Evolutionary conservation across 1,140 invertebrate genomes (phyloP).

Genomic region (Choristoneura fumiferana): DNA sequence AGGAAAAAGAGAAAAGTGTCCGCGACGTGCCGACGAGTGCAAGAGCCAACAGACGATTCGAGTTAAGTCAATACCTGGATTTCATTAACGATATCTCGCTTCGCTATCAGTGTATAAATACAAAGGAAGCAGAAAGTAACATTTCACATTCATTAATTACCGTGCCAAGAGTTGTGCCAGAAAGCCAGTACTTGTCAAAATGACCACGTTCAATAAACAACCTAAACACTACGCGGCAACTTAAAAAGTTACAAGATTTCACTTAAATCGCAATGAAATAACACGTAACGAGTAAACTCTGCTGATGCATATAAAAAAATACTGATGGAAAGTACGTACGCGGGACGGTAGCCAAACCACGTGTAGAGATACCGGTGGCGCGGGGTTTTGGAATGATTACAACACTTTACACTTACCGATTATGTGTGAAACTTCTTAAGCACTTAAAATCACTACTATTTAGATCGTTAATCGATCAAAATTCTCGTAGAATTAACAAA

Average conservation of each 20-base stretch:
- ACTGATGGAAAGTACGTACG: constrained; percentile 52
- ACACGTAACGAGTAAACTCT: constrained; percentile 30
- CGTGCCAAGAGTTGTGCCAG: constrained; percentile 51
- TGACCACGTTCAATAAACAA: constrained; percentile 71
- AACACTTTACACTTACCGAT: constrained; percentile 68
- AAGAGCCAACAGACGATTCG: neutral
- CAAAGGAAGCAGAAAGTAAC: constrained; percentile 18
- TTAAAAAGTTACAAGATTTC: constrained; percentile 36
- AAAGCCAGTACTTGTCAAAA: constrained; percentile 56
- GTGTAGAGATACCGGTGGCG: constrained; percentile 72
- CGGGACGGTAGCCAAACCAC: constrained; percentile 65
- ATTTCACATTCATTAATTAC: constrained; percentile 46
- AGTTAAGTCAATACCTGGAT: constrained; percentile 7
- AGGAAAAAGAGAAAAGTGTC: constrained; percentile 31
- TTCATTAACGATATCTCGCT: constrained; percentile 1
- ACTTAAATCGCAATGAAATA: constrained; percentile 30
- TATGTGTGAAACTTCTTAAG: constrained; percentile 66
- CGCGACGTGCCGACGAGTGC: neutral
- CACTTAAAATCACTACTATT: constrained; percentile 71
- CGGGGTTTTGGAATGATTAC: constrained; percentile 53
- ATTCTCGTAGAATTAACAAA: constrained; percentile 55
- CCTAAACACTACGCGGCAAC: constrained; percentile 41
- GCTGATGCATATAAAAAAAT: constrained; percentile 45
- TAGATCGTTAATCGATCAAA: constrained; percentile 58
- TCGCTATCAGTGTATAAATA: constrained; percentile 16